A percentile compares a stretch with the other conserved stretches of the same genome.
These are phyloP conservation scores for Nebria salina DNA, from an alignment of 2,888 invertebrate genomes.

Conservation along the genomic window DNA sequence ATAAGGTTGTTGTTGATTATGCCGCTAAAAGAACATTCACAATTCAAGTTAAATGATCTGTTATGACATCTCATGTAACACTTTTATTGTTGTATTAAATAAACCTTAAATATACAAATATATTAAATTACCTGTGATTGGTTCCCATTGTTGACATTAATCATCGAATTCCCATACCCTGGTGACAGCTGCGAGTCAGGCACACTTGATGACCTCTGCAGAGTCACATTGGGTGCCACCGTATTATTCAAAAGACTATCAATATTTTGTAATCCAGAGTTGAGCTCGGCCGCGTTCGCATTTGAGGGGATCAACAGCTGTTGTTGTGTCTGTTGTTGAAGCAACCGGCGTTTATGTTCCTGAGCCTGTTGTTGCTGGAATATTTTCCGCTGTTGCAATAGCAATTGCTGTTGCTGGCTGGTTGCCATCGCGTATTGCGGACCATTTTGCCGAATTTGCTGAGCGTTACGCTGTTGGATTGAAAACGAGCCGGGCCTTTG, in stretches of 20 bases:
- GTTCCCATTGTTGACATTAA: slow-evolving; percentile 36
- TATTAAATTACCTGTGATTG: slow-evolving; percentile 37
- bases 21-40: slow-evolving; percentile 48
- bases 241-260: slow-evolving; percentile 85
- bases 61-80: too few relatives aligned
- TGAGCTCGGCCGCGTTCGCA: slow-evolving; percentile 70
- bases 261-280: slow-evolving; percentile 73
- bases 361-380: slow-evolving; percentile 59
- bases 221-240: slow-evolving; percentile 89
- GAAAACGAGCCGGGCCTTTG: slow-evolving; percentile 50
- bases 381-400: slow-evolving; percentile 66
- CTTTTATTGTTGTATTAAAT: not conserved
- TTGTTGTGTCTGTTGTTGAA: slow-evolving; percentile 84
- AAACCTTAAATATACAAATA: too few relatives aligned
- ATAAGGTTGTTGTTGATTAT: slow-evolving; percentile 59
- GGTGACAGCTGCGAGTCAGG: slow-evolving; percentile 73
- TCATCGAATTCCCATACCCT: slow-evolving; percentile 61
- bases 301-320: slow-evolving; percentile 83
- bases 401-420: slow-evolving; percentile 57
- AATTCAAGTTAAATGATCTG: slow-evolving; percentile 53
- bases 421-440: slow-evolving; percentile 52
- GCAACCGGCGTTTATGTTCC: slow-evolving; percentile 74
- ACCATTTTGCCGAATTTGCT: slow-evolving; percentile 43
- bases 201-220: slow-evolving; percentile 74
- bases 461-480: slow-evolving; percentile 50